phyloP scores from a whole-genome alignment of 2,113 vertebrate genomes.

The Mellivora capensis region DNA sequence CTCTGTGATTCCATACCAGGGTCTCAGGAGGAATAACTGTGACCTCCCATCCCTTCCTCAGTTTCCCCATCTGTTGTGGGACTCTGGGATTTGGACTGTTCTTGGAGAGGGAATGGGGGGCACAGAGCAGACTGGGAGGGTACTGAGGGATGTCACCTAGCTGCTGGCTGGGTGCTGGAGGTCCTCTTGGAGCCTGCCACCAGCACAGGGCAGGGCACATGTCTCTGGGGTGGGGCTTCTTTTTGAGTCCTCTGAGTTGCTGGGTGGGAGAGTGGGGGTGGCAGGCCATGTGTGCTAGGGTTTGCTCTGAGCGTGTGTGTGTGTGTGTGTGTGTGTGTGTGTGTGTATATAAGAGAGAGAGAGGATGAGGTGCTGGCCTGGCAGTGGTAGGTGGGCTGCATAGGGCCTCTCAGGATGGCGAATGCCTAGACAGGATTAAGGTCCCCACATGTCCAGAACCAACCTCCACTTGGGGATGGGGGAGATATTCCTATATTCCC shows the following conservation, averaged over 20 bases:
- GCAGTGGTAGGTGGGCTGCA: background rate
- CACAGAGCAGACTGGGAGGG: background rate
- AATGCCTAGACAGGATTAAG: background rate
- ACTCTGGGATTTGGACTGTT: background rate
- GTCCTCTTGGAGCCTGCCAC: background rate
- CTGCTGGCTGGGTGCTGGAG: background rate
- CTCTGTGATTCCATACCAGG: background rate
- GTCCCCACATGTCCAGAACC: background rate
- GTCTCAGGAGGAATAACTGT: background rate
- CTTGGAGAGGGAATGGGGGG: background rate
- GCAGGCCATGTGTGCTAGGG: background rate
- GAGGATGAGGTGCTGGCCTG: background rate
- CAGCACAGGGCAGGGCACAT: background rate
- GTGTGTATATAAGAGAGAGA: background rate
- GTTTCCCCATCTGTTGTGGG: conserved; percentile 31
- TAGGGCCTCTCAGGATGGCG: background rate
- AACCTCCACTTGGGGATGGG: background rate
- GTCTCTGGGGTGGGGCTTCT: background rate
- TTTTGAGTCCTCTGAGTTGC: background rate
- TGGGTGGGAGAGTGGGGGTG: background rate
- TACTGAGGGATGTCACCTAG: background rate
- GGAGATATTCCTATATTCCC: background rate
- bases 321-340: background rate
- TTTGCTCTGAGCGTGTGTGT: background rate
- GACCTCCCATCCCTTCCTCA: background rate